Base-by-base conservation (phyloP, 2,113 vertebrate genomes). In the Gadus macrocephalus region DNA sequence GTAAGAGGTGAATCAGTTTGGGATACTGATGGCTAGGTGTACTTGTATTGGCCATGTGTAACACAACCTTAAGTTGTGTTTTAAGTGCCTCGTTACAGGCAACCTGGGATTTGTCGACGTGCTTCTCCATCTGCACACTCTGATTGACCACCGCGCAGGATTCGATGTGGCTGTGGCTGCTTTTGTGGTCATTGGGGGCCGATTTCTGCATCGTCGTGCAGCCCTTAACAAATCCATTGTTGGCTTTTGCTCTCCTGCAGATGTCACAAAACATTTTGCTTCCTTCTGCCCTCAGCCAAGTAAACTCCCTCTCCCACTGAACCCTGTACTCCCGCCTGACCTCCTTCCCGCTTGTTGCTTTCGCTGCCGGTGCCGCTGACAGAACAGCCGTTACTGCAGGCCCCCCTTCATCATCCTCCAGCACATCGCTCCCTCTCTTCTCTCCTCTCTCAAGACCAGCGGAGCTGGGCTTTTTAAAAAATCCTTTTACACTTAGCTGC, bases 191-290 rank as follows among this genome's bases (percentile, higher is more conserved):
- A 62, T 55, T 64, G 16, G 8, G 62, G 4, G 66, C 42, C 11
- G 66, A 68, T 68, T 68, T 68, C 66, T 68, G 66, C 59, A 70
- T 62, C n/a, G 28, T 70, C 2, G 59, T 70, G 27, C 68, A 70
- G 7, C 68, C 68, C 22, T 19, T 28, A 20, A 70, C 68, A 70
- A 70, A 70, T 62, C 68, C 60, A 58, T 62, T 49, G 16, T 12
- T 61, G 15, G 53, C 28, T 6, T 70, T 70, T 6, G 59, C 68
- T 70, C 53, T 70, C 20, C 19, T 62, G 55, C 68, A 70, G 31
- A 70, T 60, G 22, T 69, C 68, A 17, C 68, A 69, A 27, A 61
- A 38, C 59, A 70, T 70, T 70, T 70, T 62, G 4, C 59, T 35
- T 20, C 28, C 68, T 20, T 20, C 20, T 20, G 20, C 20, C 20